phyloP scores from a whole-genome alignment of 1,140 invertebrate genomes.

The Pseudomyrmex sp. region DNA sequence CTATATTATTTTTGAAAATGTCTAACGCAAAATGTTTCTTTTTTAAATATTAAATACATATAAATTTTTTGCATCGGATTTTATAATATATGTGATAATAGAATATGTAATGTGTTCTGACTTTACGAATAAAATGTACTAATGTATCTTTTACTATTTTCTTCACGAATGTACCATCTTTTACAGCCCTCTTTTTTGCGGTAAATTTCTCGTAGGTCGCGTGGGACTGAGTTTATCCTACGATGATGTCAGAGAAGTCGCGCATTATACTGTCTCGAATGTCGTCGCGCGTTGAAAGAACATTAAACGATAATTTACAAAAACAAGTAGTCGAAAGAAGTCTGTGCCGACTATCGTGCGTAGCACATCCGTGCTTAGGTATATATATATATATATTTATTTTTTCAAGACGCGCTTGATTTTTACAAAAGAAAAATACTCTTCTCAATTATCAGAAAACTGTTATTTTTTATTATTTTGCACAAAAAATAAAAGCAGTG shows the following conservation, averaged over 20 bases:
- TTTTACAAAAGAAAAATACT: constrained; percentile 33
- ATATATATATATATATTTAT: constrained; percentile 17
- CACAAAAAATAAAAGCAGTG: no score
- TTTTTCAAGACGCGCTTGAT: constrained; percentile 34
- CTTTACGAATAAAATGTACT: not conserved
- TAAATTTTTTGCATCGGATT: not conserved
- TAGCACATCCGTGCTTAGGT: not conserved
- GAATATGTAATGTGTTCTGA: not conserved
- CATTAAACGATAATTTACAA: constrained; percentile 58
- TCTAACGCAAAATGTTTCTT: not conserved
- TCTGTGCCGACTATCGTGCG: constrained; percentile 28
- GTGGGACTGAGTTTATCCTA: constrained; percentile 33
- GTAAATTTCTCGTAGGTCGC: constrained; percentile 42
- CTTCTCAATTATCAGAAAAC: not conserved
- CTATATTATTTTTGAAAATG: not conserved
- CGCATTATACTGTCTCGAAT: constrained; percentile 40
- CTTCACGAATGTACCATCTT: constrained; percentile 31
- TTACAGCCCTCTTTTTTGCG: constrained; percentile 16
- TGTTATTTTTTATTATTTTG: no score
- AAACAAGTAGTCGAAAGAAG: constrained; percentile 51
- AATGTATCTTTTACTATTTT: constrained; percentile 26
- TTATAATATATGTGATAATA: not conserved
- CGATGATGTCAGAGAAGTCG: constrained; percentile 45
- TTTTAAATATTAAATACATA: not conserved
- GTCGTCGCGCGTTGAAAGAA: constrained; percentile 42